Evolutionary conservation across 2,797 vertebrate species (phyloP), one percentile per base, ranked within the genome.

Genomic region (Diplodus puntazzo): DNA sequence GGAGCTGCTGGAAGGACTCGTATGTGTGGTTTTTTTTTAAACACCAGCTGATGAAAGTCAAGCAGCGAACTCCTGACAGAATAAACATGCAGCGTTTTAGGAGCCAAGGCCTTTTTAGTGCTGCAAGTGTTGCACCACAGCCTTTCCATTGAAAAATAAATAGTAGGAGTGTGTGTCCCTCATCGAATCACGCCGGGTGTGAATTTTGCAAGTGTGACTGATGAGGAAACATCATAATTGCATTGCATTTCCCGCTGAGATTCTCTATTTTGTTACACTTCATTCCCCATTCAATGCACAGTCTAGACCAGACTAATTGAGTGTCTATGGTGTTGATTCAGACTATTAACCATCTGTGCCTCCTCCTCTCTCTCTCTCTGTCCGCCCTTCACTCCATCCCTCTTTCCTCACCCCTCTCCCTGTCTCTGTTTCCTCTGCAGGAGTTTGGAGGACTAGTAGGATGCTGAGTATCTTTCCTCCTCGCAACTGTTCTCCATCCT

Each of bases 381-480:
- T 75, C 67, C 69, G 18, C 30, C 45, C 48, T 61, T 73, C 60
- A 18, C 25, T 57, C 23, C 53, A 11, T 62, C 70, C 49, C 43
- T 52, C 71, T 75, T 12, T 53, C 64, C 65, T 67, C 63, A 17
- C 42, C 46, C 25, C 9, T 14, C n/a, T 42, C 71, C 43, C n/a
- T 62, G 0, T 49, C 55, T 77, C 30, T 27, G 57, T 69, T 69
- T 27, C 58, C 81, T 86, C 72, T 82, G 52, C 83, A 93, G 93
- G 90, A 88, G 85, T 88, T 89, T 82, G 89, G 87, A 86, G 83
- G 82, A 83, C 83, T 59, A 93, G 85, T 95, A 95, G 91, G 91
- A 96, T 95, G 95, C 94, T 92, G 92, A 93, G 89, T 86, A 83
- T 75, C 80, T 89, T 84, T 82, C 87, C 88, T 92, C 87, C 91